Evolutionary conservation across 2,797 vertebrate genomes (phyloP), one percentile per base, ranked within the genome.

Genomic region (Diceros bicornis): DNA sequence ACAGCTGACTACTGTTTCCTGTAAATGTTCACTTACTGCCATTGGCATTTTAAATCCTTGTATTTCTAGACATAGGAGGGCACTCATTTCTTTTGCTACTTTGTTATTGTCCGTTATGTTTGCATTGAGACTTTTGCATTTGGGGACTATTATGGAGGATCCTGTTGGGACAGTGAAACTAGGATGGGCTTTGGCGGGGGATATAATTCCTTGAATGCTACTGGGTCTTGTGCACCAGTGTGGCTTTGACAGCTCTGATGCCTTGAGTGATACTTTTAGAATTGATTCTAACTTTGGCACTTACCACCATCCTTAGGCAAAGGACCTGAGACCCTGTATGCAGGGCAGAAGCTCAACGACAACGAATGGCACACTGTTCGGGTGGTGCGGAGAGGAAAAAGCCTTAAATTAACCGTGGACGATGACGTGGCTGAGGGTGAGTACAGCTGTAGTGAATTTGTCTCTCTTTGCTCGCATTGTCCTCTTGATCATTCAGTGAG

Each of bases 301-400:
- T 97, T 98, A 32, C 97, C 96, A 89, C 96, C 97, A 79, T 97
- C 97, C 96, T 98, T 99, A 99, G 99, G 99, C 99, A 99, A 99
- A 99, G 99, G 99, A 99, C 99, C 99, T 71, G 99, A 99, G 99
- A 99, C 99, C 93, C 99, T 99, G 98, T 99, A 99, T 98, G 99
- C 99, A 47, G 99, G 99, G 97, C 99, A 99, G 99, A 99, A 99
- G 95, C 99, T 99, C 98, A 99, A 99, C 98, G 99, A 99, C 99
- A 99, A 99, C 68, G 99, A 99, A 98, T 99, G 99, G 99, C 99
- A 99, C 99, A 99, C 99, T 16, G 99, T 99, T 52, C 99, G 99
- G 7, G 99, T 99, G 97, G 99, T 99, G 98, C 99, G 99, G 5
- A 99, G 99, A 94, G 99, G 99, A 98, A 99, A 99, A 98, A 99